Conservation (phyloP, 2,797 vertebrate species). For the Phoxinus dragarum region DNA sequence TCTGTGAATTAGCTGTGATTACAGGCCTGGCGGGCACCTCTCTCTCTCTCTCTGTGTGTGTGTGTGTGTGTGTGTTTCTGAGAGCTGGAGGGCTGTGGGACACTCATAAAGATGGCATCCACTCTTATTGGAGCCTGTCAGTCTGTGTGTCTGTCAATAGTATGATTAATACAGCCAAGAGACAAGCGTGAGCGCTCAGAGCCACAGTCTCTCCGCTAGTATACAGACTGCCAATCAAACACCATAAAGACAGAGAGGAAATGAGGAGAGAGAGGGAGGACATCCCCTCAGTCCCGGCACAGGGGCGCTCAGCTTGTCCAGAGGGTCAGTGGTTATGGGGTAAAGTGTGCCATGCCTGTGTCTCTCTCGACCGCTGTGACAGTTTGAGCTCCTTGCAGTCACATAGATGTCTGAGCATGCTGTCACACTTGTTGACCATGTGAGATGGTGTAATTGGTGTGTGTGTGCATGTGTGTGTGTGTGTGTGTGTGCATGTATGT, state of each 20-base stretch:
- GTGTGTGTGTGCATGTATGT: constrained; percentile 24
- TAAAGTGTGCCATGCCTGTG: constrained; percentile 38
- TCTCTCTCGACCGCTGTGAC: constrained; percentile 55
- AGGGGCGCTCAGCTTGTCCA: constrained; percentile 40
- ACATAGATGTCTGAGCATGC: constrained; percentile 27
- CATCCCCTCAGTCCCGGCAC: constrained; percentile 39
- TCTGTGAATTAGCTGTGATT: constrained; percentile 54
- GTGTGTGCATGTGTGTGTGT: constrained; percentile 27
- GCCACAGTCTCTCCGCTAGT: constrained; percentile 29
- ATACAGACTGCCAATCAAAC: constrained; percentile 56
- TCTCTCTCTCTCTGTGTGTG: constrained; percentile 16
- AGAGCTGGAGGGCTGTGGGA: constrained; percentile 43
- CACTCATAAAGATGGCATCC: constrained; percentile 86
- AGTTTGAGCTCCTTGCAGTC: constrained; percentile 44
- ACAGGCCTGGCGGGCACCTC: constrained; percentile 23
- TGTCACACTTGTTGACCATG: constrained; percentile 56
- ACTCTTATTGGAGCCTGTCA: constrained; percentile 62
- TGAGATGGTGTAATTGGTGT: constrained; percentile 56
- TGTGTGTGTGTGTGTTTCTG: not conserved
- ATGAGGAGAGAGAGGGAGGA: constrained; percentile 30
- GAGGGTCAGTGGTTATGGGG: constrained; percentile 48
- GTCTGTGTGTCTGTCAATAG: constrained; percentile 61
- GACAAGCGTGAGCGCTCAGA: constrained; percentile 29
- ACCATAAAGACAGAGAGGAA: constrained; percentile 39
- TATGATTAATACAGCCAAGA: constrained; percentile 58